phyloP scores from a whole-genome alignment of 1,140 invertebrate genomes.

The Cydia fagiglandana region DNA sequence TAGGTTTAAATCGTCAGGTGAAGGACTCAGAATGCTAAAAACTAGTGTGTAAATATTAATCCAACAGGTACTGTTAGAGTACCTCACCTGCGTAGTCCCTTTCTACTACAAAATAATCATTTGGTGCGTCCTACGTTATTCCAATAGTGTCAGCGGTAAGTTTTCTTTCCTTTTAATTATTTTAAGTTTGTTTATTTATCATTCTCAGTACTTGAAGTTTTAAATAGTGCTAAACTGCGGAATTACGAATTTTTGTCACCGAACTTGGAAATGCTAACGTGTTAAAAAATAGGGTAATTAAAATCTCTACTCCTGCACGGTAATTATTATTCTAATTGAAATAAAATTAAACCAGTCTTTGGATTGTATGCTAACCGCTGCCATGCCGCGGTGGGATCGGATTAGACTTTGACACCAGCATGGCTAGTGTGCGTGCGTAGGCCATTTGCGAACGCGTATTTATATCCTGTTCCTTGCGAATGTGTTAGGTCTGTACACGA shows the following conservation, averaged over 20 bases:
- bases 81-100: constrained; percentile 28
- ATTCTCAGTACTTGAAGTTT: background rate
- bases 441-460: constrained; percentile 50
- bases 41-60: constrained; percentile 52
- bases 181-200: background rate
- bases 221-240: constrained; percentile 1
- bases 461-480: constrained; percentile 46
- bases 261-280: background rate
- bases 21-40: constrained; percentile 42
- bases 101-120: constrained; percentile 14
- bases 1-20: background rate
- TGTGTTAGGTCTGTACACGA: constrained; percentile 42
- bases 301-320: background rate
- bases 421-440: constrained; percentile 54
- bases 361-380: constrained; percentile 44
- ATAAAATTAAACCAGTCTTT: background rate
- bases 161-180: background rate
- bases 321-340: background rate
- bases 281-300: background rate
- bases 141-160: background rate
- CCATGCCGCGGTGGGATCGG: constrained; percentile 41
- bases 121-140: background rate
- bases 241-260: background rate
- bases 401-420: constrained; percentile 72
- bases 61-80: constrained; percentile 45